phyloP scores from a whole-genome alignment of 2,888 invertebrate species.

The Leucoptera coffeella region DNA sequence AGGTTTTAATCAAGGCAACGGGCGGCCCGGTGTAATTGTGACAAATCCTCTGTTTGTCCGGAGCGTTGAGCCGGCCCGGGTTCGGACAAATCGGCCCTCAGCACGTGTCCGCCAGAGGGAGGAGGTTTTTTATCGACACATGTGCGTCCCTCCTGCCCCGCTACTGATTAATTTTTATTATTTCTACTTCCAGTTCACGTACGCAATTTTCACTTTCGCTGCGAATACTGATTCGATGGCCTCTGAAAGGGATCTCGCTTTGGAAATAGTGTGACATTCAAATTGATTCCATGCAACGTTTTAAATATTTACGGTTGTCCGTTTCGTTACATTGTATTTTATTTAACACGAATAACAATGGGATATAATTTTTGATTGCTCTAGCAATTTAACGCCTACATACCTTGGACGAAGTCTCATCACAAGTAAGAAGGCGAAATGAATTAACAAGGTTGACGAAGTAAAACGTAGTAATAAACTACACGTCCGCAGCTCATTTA shows the following conservation, averaged over 20 bases:
- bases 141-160: constrained; percentile 27
- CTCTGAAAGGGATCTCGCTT: too few species aligned
- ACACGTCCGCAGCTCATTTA: constrained; percentile 13
- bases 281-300: too few species aligned
- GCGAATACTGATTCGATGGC: constrained; percentile 1
- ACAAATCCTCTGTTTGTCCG: constrained; percentile 55
- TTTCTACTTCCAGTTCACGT: constrained; percentile 52
- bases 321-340: too few species aligned
- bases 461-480: constrained; percentile 32
- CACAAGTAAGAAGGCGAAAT: constrained; percentile 15
- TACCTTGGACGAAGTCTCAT: too few species aligned
- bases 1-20: constrained; percentile 53
- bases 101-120: constrained; percentile 41
- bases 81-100: constrained; percentile 37
- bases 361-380: too few species aligned
- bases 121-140: constrained; percentile 49
- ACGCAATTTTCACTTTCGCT: constrained; percentile 47
- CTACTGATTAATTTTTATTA: constrained; percentile 50
- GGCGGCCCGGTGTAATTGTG: constrained; percentile 39
- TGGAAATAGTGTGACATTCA: too few species aligned
- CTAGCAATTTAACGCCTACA: constrained; percentile 39
- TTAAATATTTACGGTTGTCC: too few species aligned
- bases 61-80: constrained; percentile 46
- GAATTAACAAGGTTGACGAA: constrained; percentile 45
- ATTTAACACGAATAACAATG: too few species aligned